Percentiles rank a stretch among this genome's conserved stretches.
Conservation (phyloP, 1,140 invertebrate genomes). For the Panagrolaimus sp. region DNA sequence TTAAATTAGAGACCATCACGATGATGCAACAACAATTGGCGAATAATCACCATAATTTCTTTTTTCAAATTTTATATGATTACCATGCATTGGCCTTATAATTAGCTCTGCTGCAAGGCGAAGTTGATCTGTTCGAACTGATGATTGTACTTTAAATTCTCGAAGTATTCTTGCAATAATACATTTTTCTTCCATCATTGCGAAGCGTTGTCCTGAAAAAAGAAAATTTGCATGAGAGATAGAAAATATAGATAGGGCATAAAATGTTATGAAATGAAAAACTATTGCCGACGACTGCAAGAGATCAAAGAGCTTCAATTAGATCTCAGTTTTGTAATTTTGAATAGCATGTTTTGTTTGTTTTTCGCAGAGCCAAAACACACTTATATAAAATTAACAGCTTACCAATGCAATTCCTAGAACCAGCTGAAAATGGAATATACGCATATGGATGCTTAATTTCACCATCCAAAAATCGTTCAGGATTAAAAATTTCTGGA, state of each 20-base stretch:
- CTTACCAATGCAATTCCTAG: conserved; percentile 62
- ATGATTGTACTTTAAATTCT: conserved; percentile 66
- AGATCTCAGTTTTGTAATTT: no score
- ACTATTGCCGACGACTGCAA: no score
- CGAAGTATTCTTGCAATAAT: conserved; percentile 76
- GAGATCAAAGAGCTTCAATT: no score
- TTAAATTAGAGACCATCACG: no score
- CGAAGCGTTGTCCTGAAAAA: conserved; percentile 75
- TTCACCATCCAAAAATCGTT: conserved; percentile 81
- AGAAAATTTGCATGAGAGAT: no score
- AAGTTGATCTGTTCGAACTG: conserved; percentile 59
- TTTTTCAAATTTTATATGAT: conserved; percentile 42
- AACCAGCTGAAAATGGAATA: conserved; percentile 60
- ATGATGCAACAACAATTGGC: no score
- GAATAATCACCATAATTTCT: conserved; percentile 40
- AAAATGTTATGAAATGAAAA: no score
- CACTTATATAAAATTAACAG: no score
- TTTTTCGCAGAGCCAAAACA: no score
- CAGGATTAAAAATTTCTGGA: conserved; percentile 78
- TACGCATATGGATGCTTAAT: conserved; percentile 62
- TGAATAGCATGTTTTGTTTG: no score
- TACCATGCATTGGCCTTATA: conserved; percentile 60
- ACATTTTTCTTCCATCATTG: conserved; percentile 79
- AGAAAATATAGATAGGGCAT: no score
- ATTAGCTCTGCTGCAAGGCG: conserved; percentile 60